Evolutionary conservation across 2,888 invertebrate genomes (phyloP).

Genomic region (Nomada flava): DNA sequence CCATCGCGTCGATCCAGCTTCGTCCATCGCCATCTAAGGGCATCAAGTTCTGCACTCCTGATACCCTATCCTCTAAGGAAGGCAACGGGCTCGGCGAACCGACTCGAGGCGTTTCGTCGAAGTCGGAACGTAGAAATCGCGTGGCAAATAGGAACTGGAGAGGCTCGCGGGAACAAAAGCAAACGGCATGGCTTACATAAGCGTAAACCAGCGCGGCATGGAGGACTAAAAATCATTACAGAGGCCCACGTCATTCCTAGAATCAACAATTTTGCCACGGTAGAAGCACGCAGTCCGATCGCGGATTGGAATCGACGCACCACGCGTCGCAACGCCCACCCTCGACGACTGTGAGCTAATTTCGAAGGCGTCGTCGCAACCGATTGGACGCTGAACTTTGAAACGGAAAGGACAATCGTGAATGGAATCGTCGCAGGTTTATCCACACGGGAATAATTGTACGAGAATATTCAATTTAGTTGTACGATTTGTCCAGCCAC

Average conservation of each 20-base stretch:
- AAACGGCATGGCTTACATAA: slow-evolving; percentile 33
- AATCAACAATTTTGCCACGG: slow-evolving; percentile 26
- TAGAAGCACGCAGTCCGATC: not conserved
- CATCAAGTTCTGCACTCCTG: not conserved
- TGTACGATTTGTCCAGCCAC: too few species aligned
- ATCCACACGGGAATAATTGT: slow-evolving; percentile 1
- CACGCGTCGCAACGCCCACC: slow-evolving; percentile 1
- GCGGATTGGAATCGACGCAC: not conserved
- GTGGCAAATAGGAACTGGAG: slow-evolving; percentile 12
- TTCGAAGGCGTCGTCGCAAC: slow-evolving; percentile 24
- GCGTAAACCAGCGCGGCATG: not conserved
- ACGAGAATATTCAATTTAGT: too few species aligned
- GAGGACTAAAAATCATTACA: slow-evolving; percentile 44
- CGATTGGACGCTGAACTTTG: slow-evolving; percentile 48
- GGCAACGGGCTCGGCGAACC: not conserved
- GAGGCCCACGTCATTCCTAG: slow-evolving; percentile 24
- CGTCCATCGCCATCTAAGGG: not conserved
- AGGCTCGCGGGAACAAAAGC: slow-evolving; percentile 15
- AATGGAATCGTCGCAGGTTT: slow-evolving; percentile 14
- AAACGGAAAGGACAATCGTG: slow-evolving; percentile 47
- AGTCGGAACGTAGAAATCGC: not conserved
- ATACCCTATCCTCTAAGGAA: slow-evolving; percentile 8
- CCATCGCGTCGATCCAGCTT: too few species aligned
- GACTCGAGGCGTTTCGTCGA: slow-evolving; percentile 2
- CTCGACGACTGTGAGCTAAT: slow-evolving; percentile 24